phyloP scores from a whole-genome alignment of 2,888 invertebrate genomes.

The Phlogophora meticulosa region DNA sequence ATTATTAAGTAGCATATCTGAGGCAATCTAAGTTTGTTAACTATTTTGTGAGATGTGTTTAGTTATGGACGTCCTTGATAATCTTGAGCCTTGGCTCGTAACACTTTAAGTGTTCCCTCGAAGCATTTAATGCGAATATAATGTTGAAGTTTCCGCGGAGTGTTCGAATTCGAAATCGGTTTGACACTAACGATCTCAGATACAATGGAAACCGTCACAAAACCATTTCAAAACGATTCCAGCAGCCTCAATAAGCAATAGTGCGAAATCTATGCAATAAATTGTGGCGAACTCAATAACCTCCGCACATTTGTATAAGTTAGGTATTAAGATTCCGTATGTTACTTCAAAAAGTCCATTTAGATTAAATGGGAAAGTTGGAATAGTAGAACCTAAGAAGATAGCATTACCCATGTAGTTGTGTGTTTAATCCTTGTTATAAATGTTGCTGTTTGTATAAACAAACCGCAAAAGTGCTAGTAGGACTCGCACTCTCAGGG shows the following conservation, averaged over 20 bases:
- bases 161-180: conserved; percentile 37
- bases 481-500: too few relatives aligned
- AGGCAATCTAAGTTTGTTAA: conserved; percentile 64
- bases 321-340: conserved; percentile 43
- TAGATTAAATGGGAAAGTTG: conserved; percentile 28
- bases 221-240: conserved; percentile 34
- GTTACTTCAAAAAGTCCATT: conserved; percentile 41
- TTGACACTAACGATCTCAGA: conserved; percentile 28
- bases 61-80: conserved; percentile 27
- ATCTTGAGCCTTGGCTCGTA: conserved; percentile 16
- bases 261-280: conserved; percentile 51
- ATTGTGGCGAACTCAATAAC: conserved; percentile 48
- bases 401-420: not conserved
- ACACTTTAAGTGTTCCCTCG: conserved; percentile 2
- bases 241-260: conserved; percentile 39
- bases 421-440: not conserved
- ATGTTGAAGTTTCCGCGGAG: not conserved
- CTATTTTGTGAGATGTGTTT: conserved; percentile 50
- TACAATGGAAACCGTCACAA: conserved; percentile 32
- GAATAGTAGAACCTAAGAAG: conserved; percentile 1
- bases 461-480: not conserved
- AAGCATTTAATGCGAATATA: conserved; percentile 2
- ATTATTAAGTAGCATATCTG: conserved; percentile 75
- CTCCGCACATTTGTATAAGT: conserved; percentile 46
- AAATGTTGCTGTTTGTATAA: not conserved